A percentile compares a stretch with the other conserved stretches of the same genome.
These are phyloP conservation scores for Boleophthalmus pectinirostris DNA, from an alignment of 2,113 vertebrate species.

Conservation along the genomic window DNA sequence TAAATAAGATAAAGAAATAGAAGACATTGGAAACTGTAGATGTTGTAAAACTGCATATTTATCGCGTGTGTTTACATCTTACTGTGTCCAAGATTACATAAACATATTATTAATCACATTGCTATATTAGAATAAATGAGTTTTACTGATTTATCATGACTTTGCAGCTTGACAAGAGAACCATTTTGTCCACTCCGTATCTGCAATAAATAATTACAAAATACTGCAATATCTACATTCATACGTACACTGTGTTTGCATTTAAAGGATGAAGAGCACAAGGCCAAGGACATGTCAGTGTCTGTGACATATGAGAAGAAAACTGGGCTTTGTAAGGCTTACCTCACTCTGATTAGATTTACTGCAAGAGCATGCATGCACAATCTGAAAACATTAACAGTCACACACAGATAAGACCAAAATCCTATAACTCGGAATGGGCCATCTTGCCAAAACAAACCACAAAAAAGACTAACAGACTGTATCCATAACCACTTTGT, in stretches of 20 bases:
- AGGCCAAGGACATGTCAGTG: constrained; percentile 43
- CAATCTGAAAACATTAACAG: constrained; percentile 15
- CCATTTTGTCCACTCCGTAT: neutral
- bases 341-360: constrained; percentile 57
- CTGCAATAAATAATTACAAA: neutral
- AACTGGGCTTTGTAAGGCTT: constrained; percentile 46
- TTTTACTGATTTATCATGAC: neutral
- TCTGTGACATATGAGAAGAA: constrained; percentile 23
- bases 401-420: constrained; percentile 19
- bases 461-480: constrained; percentile 70
- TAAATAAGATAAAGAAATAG: no score
- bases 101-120: neutral
- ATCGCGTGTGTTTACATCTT: neutral
- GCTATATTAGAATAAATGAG: neutral
- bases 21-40: no score
- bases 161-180: neutral
- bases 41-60: no score
- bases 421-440: constrained; percentile 58
- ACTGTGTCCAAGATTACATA: neutral
- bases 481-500: constrained; percentile 8
- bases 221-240: neutral
- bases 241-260: neutral
- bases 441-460: constrained; percentile 45
- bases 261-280: constrained; percentile 6
- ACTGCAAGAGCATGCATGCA: constrained; percentile 10